Conservation (phyloP, 1,140 invertebrate genomes). For the Aphis craccivora region DNA sequence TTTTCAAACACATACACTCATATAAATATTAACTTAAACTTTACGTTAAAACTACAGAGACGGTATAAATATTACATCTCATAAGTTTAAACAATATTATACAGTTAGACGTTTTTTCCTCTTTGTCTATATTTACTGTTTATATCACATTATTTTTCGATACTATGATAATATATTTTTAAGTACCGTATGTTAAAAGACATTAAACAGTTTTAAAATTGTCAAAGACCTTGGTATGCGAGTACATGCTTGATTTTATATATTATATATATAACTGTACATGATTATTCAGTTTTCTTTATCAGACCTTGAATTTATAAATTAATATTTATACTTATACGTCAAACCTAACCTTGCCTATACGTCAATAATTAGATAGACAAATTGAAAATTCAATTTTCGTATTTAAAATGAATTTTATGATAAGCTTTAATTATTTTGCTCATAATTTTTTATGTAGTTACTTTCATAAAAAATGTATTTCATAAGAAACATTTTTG, state of each 20-base stretch:
- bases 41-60: neutral
- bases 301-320: too few relatives aligned
- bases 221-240: neutral
- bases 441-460: too few relatives aligned
- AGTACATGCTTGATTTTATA: neutral
- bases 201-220: neutral
- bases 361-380: too few relatives aligned
- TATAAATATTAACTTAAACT: conserved; percentile 3
- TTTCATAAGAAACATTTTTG: too few relatives aligned
- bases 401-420: too few relatives aligned
- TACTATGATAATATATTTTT: neutral
- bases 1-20: neutral
- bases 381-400: too few relatives aligned
- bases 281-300: neutral
- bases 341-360: too few relatives aligned
- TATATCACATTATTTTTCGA: neutral
- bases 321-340: too few relatives aligned
- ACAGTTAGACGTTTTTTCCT: neutral
- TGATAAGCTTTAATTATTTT: too few relatives aligned
- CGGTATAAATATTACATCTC: neutral
- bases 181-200: neutral
- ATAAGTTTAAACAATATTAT: neutral
- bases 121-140: too few relatives aligned
- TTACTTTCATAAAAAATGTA: too few relatives aligned
- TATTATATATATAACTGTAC: neutral